A percentile compares a stretch with the other conserved stretches of the same genome.
phyloP scores from a whole-genome alignment of 92 coral and sea anemone genomes.

The Blastomussa wellsi region DNA sequence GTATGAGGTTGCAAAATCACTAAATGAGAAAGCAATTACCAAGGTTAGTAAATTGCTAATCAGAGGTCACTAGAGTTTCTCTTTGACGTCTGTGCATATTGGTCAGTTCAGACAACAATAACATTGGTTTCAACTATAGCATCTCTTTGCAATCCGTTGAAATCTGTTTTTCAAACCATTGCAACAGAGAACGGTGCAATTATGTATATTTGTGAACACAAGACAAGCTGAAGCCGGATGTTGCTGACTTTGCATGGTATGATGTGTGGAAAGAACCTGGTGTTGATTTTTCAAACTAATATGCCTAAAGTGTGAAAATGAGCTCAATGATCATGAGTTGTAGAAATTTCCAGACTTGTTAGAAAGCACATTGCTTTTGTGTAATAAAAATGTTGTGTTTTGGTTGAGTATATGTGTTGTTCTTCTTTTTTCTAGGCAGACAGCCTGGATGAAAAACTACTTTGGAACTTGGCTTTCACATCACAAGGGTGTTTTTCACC shows the following conservation, averaged over 20 bases:
- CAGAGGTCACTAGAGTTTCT: not conserved
- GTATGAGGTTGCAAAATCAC: slow-evolving; percentile 59
- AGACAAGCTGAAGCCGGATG: not conserved
- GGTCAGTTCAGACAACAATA: no score
- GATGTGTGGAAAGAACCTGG: no score
- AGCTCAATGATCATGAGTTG: not conserved
- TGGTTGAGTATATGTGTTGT: no score
- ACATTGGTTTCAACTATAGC: not conserved
- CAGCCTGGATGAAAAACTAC: slow-evolving; percentile 52
- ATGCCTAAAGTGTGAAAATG: not conserved
- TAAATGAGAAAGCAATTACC: slow-evolving; percentile 46
- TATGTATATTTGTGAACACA: not conserved
- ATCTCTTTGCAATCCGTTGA: not conserved
- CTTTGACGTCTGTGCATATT: no score
- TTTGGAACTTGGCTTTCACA: slow-evolving; percentile 60
- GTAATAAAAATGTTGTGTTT: not conserved
- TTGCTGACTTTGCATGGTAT: not conserved
- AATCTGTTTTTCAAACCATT: not conserved
- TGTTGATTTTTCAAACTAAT: not conserved
- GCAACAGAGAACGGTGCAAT: not conserved
- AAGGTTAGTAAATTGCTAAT: slow-evolving; percentile 38
- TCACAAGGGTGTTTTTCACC: slow-evolving; percentile 91
- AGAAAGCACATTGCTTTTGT: no score
- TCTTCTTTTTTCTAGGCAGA: slow-evolving; percentile 54
- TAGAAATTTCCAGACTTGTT: not conserved